Conservation (phyloP, 2,113 vertebrate species). For the Oryzias woworae region DNA sequence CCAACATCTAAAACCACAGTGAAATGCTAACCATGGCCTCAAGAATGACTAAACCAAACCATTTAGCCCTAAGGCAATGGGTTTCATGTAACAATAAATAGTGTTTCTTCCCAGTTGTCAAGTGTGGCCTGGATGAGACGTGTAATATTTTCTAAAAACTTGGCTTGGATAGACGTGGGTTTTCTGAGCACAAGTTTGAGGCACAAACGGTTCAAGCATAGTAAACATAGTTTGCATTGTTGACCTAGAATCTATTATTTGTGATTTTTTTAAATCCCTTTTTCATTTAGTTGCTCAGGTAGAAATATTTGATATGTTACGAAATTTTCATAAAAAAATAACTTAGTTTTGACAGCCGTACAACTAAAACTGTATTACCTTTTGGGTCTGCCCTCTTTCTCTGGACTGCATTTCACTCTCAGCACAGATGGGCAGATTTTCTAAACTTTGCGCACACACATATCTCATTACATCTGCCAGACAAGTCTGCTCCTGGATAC, state of each 20-base stretch:
- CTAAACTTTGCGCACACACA: constrained; percentile 23
- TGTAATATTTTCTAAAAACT: constrained; percentile 73
- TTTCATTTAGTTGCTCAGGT: constrained; percentile 18
- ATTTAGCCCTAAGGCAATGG: constrained; percentile 74
- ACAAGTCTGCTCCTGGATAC: constrained; percentile 59
- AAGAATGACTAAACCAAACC: constrained; percentile 74
- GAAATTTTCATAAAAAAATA: constrained; percentile 45
- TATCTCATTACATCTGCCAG: constrained; percentile 68
- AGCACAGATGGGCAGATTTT: constrained; percentile 22
- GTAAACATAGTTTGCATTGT: constrained; percentile 54
- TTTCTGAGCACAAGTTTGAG: constrained; percentile 34
- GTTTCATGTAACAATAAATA: constrained; percentile 82
- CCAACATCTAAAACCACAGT: constrained; percentile 69
- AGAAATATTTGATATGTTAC: constrained; percentile 49
- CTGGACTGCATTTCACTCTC: constrained; percentile 41
- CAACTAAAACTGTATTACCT: constrained; percentile 43
- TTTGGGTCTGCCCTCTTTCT: constrained; percentile 18
- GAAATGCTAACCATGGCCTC: constrained; percentile 73
- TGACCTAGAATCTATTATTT: constrained; percentile 32
- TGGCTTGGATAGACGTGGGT: constrained; percentile 63
- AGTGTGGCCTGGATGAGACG: constrained; percentile 72
- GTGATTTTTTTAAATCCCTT: not conserved
- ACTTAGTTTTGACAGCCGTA: constrained; percentile 42
- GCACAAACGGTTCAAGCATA: constrained; percentile 24
- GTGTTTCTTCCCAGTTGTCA: constrained; percentile 68